Evolutionary conservation across 2,888 invertebrate species (phyloP).

Genomic region (Cantharis rustica): DNA sequence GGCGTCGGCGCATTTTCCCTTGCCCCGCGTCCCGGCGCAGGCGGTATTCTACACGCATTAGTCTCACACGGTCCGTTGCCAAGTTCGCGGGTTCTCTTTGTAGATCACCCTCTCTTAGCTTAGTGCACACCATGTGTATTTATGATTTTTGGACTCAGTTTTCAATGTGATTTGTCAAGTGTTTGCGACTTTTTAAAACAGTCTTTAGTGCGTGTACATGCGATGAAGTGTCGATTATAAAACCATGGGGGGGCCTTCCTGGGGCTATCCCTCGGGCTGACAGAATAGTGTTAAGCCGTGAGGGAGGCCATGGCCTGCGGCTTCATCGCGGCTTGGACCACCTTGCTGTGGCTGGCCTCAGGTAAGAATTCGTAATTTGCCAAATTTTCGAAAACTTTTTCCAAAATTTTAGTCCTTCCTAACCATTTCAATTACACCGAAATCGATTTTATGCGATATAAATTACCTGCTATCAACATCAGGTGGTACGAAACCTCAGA

Average conservation of each 20-base stretch:
- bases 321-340: constrained; percentile 56
- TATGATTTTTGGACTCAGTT: constrained; percentile 32
- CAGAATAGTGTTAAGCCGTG: constrained; percentile 55
- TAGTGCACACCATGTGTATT: constrained; percentile 43
- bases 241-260: constrained; percentile 54
- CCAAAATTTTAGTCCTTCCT: not conserved
- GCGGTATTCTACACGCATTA: constrained; percentile 37
- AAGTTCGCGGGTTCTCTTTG: constrained; percentile 31
- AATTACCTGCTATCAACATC: not conserved
- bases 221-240: constrained; percentile 32
- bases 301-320: constrained; percentile 51
- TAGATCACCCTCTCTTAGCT: constrained; percentile 33
- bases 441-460: not conserved
- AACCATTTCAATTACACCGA: not conserved
- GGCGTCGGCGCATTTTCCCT: constrained; percentile 40
- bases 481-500: not conserved
- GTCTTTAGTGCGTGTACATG: constrained; percentile 21
- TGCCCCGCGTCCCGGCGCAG: constrained; percentile 34
- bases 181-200: constrained; percentile 19
- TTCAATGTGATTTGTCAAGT: constrained; percentile 22
- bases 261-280: constrained; percentile 65
- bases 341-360: constrained; percentile 54
- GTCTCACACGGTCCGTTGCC: constrained; percentile 38
- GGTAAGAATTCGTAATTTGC: constrained; percentile 39
- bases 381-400: not conserved